Conservation (phyloP, 2,113 vertebrate genomes). For the Chamaetylas fuelleborni region DNA sequence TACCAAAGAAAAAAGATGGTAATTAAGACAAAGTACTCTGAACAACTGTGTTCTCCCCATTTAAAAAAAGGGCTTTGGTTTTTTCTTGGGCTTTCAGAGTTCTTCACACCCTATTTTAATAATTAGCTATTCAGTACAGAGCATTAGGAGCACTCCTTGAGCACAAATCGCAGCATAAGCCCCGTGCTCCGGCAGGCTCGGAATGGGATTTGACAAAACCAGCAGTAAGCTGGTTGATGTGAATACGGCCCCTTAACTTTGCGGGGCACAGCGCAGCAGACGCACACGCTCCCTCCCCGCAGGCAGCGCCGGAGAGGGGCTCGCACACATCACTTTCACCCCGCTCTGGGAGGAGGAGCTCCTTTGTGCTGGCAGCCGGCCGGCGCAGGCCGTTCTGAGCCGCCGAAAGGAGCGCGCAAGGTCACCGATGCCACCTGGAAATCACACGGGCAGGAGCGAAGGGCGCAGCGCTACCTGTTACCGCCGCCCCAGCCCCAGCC, state of each 20-base stretch:
- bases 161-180: neutral
- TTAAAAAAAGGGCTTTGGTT: neutral
- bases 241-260: neutral
- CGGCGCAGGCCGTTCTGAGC: accelerated
- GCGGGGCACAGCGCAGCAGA: accelerated
- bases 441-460: too few species aligned
- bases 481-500: neutral
- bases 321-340: accelerated
- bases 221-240: accelerated
- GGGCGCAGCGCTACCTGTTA: accelerated
- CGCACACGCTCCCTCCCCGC: neutral
- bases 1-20: neutral
- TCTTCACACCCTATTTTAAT: neutral
- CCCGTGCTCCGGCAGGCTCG: neutral
- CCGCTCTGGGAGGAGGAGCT: accelerated
- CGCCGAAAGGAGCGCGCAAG: neutral
- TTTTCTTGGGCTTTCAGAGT: neutral
- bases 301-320: accelerated
- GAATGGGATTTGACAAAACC: accelerated
- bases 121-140: neutral
- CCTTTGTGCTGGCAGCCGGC: accelerated
- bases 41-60: neutral
- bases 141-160: neutral
- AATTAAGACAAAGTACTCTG: neutral
- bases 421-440: accelerated